Percentiles rank a stretch among this genome's conserved stretches.
Evolutionary conservation across 92 coral and sea anemone species (phyloP).

Genomic region (Nematostella vectensis): DNA sequence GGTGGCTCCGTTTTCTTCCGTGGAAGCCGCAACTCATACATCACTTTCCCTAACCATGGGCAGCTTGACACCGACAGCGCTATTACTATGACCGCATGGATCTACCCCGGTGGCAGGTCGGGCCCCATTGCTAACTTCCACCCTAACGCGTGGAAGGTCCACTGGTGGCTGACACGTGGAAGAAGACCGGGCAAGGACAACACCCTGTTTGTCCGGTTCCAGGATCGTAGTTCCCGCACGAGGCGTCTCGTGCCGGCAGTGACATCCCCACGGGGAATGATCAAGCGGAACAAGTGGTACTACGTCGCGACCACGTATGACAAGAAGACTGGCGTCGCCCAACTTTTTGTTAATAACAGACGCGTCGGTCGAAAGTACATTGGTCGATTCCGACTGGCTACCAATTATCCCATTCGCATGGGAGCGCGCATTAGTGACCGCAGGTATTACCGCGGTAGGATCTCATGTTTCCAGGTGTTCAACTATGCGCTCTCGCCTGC

Average conservation of each 20-base stretch:
- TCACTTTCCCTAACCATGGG: constrained; percentile 68
- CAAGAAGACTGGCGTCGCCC: constrained; percentile 46
- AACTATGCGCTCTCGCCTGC: constrained; percentile 37
- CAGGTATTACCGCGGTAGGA: constrained; percentile 44
- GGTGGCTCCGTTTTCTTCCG: constrained; percentile 46
- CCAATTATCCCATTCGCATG: constrained; percentile 60
- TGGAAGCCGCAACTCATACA: constrained; percentile 57
- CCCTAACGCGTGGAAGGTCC: constrained; percentile 70
- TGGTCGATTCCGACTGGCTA: constrained; percentile 63
- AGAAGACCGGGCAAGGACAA: no score
- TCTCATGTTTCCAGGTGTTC: constrained; percentile 66
- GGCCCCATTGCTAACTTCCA: constrained; percentile 80
- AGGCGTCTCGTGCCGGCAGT: constrained; percentile 47
- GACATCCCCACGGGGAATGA: constrained; percentile 22
- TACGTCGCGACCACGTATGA: constrained; percentile 58
- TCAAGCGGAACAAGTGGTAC: constrained; percentile 47
- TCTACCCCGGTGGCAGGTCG: constrained; percentile 39
- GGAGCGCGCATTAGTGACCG: constrained; percentile 56
- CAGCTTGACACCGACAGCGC: constrained; percentile 57
- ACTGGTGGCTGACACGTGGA: constrained; percentile 47
- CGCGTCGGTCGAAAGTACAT: constrained; percentile 38
- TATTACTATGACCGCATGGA: constrained; percentile 67
- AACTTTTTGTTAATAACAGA: constrained; percentile 43
- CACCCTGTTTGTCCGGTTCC: constrained; percentile 45
- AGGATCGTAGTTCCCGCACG: constrained; percentile 44